Percentiles rank a stretch among this genome's conserved stretches.
Conservation (phyloP, 1,140 invertebrate genomes). For the Cryptotermes secundus region DNA sequence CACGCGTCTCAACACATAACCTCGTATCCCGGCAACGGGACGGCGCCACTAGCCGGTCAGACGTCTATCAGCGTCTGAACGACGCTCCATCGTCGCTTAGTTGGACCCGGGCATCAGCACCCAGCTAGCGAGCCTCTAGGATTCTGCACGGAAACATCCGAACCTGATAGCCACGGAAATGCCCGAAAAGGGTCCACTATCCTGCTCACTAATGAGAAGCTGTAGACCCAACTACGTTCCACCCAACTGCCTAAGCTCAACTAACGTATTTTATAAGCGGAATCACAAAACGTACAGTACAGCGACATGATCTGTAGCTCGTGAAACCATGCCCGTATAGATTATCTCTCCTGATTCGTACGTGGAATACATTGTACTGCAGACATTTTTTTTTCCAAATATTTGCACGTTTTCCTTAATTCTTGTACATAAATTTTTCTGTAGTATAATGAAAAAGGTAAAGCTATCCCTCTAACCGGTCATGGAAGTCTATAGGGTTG, state of each 20-base stretch:
- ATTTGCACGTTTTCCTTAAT: no score
- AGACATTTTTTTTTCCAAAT: no score
- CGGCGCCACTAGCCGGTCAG: background rate
- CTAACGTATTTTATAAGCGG: no score
- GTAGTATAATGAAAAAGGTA: no score
- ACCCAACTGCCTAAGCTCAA: background rate
- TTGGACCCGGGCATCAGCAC: background rate
- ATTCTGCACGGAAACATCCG: background rate
- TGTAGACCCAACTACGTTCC: background rate
- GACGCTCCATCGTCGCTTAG: background rate
- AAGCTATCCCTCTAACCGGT: no score
- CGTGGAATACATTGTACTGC: no score
- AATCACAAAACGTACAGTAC: no score
- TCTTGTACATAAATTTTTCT: no score
- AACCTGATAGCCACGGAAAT: background rate
- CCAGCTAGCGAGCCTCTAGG: background rate
- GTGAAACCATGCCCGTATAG: no score
- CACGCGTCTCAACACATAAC: background rate
- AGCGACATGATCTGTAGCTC: no score
- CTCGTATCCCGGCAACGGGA: background rate
- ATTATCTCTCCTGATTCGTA: no score
- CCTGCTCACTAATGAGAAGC: background rate
- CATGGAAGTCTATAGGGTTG: no score
- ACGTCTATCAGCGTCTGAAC: constrained; percentile 4
- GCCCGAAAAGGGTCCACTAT: background rate